Percentiles rank a stretch among this genome's conserved stretches.
These are phyloP conservation scores for Hemichromis elongatus DNA, from an alignment of 2,113 vertebrate genomes.

Conservation along the genomic window DNA sequence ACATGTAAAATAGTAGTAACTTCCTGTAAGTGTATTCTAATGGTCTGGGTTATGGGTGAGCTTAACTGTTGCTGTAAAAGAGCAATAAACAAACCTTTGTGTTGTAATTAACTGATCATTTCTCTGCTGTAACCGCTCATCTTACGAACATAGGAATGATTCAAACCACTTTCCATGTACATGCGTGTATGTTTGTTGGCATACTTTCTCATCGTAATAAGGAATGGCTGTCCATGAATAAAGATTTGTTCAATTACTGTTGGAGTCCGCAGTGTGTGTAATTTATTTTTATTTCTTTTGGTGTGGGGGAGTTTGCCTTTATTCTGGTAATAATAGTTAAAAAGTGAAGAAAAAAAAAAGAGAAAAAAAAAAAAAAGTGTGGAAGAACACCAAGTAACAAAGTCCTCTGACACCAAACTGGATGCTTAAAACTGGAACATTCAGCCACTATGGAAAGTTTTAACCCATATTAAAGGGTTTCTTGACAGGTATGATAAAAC, in stretches of 20 bases:
- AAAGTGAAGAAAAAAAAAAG: no score
- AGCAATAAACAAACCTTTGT: slow-evolving; percentile 34
- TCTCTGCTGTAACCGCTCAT: slow-evolving; percentile 58
- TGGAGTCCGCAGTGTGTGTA: background rate
- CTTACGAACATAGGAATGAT: slow-evolving; percentile 51
- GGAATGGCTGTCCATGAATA: slow-evolving; percentile 66
- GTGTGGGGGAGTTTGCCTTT: background rate
- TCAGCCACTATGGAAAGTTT: no score
- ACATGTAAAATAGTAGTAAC: slow-evolving; percentile 66
- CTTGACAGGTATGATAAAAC: background rate
- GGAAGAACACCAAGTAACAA: background rate
- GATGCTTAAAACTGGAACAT: background rate
- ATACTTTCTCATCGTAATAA: slow-evolving; percentile 43
- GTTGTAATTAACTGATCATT: slow-evolving; percentile 50
- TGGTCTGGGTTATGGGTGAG: slow-evolving; percentile 36
- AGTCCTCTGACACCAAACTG: background rate
- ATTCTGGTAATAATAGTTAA: background rate
- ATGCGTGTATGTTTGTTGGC: slow-evolving; percentile 48
- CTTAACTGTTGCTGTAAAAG: slow-evolving; percentile 26
- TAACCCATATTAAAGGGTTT: background rate
- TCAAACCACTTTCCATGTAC: slow-evolving; percentile 56
- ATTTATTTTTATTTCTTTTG: background rate
- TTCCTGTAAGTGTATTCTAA: slow-evolving; percentile 42
- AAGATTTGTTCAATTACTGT: slow-evolving; percentile 60
- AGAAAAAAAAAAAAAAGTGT: no score